phyloP scores from a whole-genome alignment of 2,113 vertebrate species.

The Kryptolebias marmoratus region DNA sequence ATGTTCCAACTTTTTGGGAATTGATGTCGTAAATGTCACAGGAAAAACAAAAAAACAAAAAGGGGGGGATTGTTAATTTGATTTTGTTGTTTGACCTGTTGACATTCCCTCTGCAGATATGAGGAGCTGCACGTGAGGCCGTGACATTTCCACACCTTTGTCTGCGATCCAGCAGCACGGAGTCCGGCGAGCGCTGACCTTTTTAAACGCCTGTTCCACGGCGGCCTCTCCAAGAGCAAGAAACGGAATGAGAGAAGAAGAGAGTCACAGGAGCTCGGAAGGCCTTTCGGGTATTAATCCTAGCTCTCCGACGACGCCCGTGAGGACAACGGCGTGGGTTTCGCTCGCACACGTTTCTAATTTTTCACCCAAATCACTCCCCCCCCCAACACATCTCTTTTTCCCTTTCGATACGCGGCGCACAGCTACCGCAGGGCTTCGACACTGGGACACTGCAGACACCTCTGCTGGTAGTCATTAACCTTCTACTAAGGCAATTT shows the following conservation, averaged over 20 bases:
- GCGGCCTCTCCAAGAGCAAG: constrained; percentile 39
- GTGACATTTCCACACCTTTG: constrained; percentile 68
- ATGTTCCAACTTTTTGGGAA: too few species aligned
- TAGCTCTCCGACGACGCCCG: constrained; percentile 9
- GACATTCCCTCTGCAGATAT: constrained; percentile 43
- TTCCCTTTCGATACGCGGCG: constrained; percentile 16
- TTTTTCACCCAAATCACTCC: not conserved
- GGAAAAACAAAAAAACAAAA: constrained; percentile 1
- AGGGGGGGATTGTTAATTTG: constrained; percentile 6
- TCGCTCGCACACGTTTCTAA: constrained; percentile 16
- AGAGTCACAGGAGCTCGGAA: constrained; percentile 19
- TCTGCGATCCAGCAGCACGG: constrained; percentile 37
- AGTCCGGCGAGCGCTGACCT: constrained; percentile 67
- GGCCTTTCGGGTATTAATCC: constrained; percentile 31
- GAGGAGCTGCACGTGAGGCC: constrained; percentile 42
- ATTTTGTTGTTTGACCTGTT: constrained; percentile 29
- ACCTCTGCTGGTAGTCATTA: constrained; percentile 64
- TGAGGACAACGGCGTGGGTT: constrained; percentile 18
- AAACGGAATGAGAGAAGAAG: constrained; percentile 17
- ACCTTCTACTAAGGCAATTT: constrained; percentile 76
- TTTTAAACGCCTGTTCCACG: constrained; percentile 55
- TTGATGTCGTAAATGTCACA: constrained; percentile 28
- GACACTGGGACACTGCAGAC: constrained; percentile 32
- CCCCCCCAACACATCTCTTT: constrained; percentile 4
- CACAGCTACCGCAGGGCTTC: constrained; percentile 11